Evolutionary conservation across 2,888 invertebrate species (phyloP).

Genomic region (Sphaeridia pumilis): DNA sequence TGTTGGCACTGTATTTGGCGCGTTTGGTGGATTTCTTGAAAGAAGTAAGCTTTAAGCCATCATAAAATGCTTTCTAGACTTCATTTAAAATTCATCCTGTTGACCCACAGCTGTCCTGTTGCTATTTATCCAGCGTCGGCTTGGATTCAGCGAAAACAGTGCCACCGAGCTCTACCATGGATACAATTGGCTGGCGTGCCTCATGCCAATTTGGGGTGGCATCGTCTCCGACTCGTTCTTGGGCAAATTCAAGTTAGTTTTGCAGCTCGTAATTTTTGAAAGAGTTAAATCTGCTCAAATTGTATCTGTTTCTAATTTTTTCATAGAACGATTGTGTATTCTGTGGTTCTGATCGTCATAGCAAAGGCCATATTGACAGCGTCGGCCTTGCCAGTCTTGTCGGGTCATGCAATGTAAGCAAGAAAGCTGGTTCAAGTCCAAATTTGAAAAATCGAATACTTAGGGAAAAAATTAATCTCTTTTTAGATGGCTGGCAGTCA

Average conservation of each 20-base stretch:
- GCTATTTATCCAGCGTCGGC: conserved; percentile 70
- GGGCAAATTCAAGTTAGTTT: conserved; percentile 62
- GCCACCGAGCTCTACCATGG: conserved; percentile 79
- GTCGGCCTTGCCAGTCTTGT: no score
- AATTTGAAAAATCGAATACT: background rate
- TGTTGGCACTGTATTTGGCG: no score
- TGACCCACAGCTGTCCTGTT: conserved; percentile 87
- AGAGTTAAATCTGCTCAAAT: background rate
- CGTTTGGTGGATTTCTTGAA: no score
- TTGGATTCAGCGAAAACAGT: conserved; percentile 57
- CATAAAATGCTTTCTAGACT: no score
- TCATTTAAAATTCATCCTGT: no score
- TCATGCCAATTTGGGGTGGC: conserved; percentile 78
- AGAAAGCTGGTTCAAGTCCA: no score
- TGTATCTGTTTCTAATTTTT: background rate
- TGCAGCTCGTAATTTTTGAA: background rate
- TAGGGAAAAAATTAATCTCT: background rate
- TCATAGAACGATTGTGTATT: no score
- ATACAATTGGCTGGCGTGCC: conserved; percentile 79
- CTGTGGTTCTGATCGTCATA: no score
- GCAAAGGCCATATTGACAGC: no score
- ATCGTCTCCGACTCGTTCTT: conserved; percentile 84
- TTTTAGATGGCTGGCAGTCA: conserved; percentile 40
- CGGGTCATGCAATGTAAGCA: no score
- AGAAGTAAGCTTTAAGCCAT: no score